These are phyloP conservation scores for Acromyrmex charruanus DNA, from an alignment of 1,140 invertebrate species.

Conservation along the genomic window DNA sequence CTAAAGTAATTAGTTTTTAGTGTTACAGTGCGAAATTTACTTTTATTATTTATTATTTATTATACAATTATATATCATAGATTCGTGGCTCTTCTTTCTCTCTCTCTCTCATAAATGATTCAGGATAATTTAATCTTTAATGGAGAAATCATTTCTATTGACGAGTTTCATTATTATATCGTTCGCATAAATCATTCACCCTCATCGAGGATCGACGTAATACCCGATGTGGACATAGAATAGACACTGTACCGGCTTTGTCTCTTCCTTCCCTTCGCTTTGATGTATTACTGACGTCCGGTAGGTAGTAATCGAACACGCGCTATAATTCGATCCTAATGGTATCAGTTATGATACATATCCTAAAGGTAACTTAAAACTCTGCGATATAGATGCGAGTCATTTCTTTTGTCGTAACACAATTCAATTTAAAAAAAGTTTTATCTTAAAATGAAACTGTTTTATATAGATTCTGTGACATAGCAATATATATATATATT, in stretches of 20 bases:
- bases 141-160: slow-evolving; percentile 22
- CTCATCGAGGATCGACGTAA: slow-evolving; percentile 36
- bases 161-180: slow-evolving; percentile 7
- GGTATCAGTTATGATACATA: slow-evolving; percentile 22
- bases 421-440: neutral
- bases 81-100: too few species aligned
- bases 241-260: slow-evolving; percentile 40
- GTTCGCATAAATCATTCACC: slow-evolving; percentile 46
- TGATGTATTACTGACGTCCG: slow-evolving; percentile 48
- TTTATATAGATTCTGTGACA: neutral
- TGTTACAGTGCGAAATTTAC: neutral
- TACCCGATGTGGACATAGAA: slow-evolving; percentile 35
- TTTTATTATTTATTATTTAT: neutral
- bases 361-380: slow-evolving; percentile 39
- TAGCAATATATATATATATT: too few species aligned
- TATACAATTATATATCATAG: neutral
- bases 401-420: neutral
- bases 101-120: neutral
- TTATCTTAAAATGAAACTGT: neutral
- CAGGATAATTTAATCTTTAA: neutral
- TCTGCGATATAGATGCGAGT: neutral
- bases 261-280: slow-evolving; percentile 42
- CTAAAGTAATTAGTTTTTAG: neutral
- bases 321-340: slow-evolving; percentile 50
- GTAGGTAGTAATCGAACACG: slow-evolving; percentile 27